Percentiles rank a stretch among this genome's conserved stretches.
phyloP scores from a whole-genome alignment of 2,888 invertebrate species.

The Macaria liturata region DNA sequence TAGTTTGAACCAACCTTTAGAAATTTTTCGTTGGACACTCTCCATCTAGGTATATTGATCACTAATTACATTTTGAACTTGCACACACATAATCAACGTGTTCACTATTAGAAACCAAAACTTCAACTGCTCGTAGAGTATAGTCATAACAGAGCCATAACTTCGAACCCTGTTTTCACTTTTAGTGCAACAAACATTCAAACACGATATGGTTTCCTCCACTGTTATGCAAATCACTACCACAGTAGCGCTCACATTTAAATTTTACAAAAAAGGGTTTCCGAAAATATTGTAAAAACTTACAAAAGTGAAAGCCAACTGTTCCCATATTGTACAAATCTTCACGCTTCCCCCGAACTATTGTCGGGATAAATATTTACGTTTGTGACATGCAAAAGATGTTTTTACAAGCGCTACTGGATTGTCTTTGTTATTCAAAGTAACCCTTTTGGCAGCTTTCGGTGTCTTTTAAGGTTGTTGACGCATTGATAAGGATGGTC shows the following conservation, averaged over 20 bases:
- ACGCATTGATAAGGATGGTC: slow-evolving; percentile 54
- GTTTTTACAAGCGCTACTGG: slow-evolving; percentile 75
- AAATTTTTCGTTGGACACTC: no score
- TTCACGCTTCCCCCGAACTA: slow-evolving; percentile 68
- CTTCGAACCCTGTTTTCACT: slow-evolving; percentile 79
- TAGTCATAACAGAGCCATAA: slow-evolving; percentile 39
- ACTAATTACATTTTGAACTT: no score
- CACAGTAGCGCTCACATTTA: slow-evolving; percentile 59
- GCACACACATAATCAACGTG: slow-evolving; percentile 52
- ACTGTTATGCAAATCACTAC: slow-evolving; percentile 76
- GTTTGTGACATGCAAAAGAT: slow-evolving; percentile 74
- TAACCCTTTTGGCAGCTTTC: slow-evolving; percentile 73
- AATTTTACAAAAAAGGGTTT: slow-evolving; percentile 67
- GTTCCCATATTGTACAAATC: slow-evolving; percentile 65
- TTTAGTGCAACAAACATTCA: slow-evolving; percentile 71
- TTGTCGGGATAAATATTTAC: slow-evolving; percentile 78
- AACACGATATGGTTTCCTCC: slow-evolving; percentile 65
- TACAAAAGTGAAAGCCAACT: slow-evolving; percentile 77
- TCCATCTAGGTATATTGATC: no score
- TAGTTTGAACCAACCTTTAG: no score
- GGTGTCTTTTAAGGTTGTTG: slow-evolving; percentile 54
- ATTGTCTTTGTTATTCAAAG: slow-evolving; percentile 73
- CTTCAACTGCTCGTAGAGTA: slow-evolving; percentile 57
- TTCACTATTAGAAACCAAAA: slow-evolving; percentile 63
- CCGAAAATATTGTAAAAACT: slow-evolving; percentile 63